Evolutionary conservation across 2,797 vertebrate genomes (phyloP), one percentile per base, ranked within the genome.

Genomic region (Sparus aurata): DNA sequence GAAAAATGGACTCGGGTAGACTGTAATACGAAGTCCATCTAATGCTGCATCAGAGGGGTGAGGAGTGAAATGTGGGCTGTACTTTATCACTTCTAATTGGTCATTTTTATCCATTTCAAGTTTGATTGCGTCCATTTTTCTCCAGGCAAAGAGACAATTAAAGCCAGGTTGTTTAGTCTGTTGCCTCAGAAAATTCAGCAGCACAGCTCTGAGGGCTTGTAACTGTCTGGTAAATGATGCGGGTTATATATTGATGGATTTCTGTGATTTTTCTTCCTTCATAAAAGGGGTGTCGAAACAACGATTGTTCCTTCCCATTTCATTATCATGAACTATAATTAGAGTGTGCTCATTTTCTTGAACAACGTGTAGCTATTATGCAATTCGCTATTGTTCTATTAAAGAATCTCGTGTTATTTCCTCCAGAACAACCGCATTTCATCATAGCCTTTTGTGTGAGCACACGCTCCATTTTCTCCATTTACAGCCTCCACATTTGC

Each of bases 351-450:
- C 34, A 62, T 84, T 82, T 77, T 73, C 77, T 77, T 77, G 16
- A 82, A 86, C 80, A 87, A 80, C 18, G 18, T 81, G 77, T 67
- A 27, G 73, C 80, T 74, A 82, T 89, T 91, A 79, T 46, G 73
- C 78, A 85, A 68, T 70, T 61, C 59, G n/a, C 34, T 34, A 77
- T 76, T 85, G 85, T 88, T 84, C 71, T 69, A 79, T 82, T 82
- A 79, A 70, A 73, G 69, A 78, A 75, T 75, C 75, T 62, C 53
- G 47, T 90, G 73, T 88, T 79, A 86, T 88, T 90, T 90, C 79
- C 72, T 82, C 53, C 73, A 69, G 69, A 88, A 89, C 80, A 52
- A 69, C 62, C 73, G 30, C 79, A 79, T 91, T 88, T 92, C 83
- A 83, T 90, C 82, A 77, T 64, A 64, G 67, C 61, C 64, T 82